Percentiles rank a stretch among this genome's conserved stretches.
Evolutionary conservation across 2,797 vertebrate species (phyloP).

Genomic region (Labroides dimidiatus): DNA sequence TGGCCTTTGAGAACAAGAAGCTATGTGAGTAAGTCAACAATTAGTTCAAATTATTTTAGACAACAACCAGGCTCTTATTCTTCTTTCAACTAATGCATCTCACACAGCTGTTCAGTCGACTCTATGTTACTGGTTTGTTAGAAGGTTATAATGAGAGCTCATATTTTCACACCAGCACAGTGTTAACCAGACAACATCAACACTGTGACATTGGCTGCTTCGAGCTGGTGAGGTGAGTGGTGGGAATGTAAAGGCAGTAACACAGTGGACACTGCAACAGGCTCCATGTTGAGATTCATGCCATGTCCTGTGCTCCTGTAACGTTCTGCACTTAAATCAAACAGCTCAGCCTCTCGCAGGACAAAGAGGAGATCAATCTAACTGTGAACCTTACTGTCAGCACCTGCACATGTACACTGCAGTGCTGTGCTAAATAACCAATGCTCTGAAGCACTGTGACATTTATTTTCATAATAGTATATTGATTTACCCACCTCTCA

Average conservation of each 20-base stretch:
- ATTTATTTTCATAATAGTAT: too few relatives aligned
- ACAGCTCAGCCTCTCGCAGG: slow-evolving; percentile 14
- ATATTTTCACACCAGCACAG: not conserved
- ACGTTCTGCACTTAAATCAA: slow-evolving; percentile 29
- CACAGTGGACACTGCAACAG: not conserved
- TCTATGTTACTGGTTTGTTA: too few relatives aligned
- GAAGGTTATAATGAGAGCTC: not conserved
- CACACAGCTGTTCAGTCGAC: too few relatives aligned
- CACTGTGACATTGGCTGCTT: slow-evolving; percentile 1
- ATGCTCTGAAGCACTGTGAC: too few relatives aligned
- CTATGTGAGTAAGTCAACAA: too few relatives aligned
- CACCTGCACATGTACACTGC: not conserved
- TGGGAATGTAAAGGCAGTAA: not conserved
- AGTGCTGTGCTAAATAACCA: too few relatives aligned
- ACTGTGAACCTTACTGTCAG: not conserved
- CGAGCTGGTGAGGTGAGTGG: not conserved
- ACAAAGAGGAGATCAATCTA: not conserved
- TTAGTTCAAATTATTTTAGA: too few relatives aligned
- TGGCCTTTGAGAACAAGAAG: too few relatives aligned
- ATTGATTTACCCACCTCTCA: too few relatives aligned
- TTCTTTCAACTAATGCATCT: too few relatives aligned
- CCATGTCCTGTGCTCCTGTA: slow-evolving; percentile 20
- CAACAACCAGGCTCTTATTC: too few relatives aligned
- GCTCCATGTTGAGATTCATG: slow-evolving; percentile 29
- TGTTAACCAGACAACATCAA: slow-evolving; percentile 8